Evolutionary conservation across 1,140 invertebrate species (phyloP).

Genomic region (Bombus sylvicola): DNA sequence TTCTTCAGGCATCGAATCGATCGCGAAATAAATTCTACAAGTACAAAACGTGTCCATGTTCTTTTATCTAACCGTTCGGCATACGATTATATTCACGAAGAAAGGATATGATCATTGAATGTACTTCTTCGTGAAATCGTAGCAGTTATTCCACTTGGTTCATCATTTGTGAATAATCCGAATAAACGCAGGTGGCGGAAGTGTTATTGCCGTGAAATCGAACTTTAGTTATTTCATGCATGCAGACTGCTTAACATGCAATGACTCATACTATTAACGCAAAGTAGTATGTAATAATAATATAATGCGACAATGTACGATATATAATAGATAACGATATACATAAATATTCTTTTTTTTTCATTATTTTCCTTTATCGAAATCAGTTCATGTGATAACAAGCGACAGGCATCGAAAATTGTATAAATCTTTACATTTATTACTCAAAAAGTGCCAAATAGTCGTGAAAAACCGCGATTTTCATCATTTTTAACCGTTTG

Average conservation of each 20-base stretch:
- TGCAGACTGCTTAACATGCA: background rate
- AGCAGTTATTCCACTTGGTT: background rate
- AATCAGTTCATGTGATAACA: background rate
- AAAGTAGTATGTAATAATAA: background rate
- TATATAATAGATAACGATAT: background rate
- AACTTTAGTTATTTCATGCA: background rate
- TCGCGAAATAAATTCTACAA: slow-evolving; percentile 45
- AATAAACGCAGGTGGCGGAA: background rate
- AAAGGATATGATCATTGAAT: background rate
- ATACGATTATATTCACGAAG: background rate
- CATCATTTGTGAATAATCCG: background rate
- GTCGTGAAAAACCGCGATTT: no score
- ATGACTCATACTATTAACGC: background rate
- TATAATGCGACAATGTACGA: background rate
- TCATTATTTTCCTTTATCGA: no score
- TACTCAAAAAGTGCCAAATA: no score
- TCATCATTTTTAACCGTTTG: no score
- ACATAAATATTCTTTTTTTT: background rate
- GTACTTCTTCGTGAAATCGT: background rate
- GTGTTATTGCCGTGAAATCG: background rate
- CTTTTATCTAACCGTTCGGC: slow-evolving; percentile 4
- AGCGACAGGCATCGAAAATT: no score
- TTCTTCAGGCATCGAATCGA: slow-evolving; percentile 52
- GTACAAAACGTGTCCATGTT: background rate
- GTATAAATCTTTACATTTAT: no score